Evolutionary conservation across 1,140 invertebrate genomes (phyloP), one percentile per base, ranked within the genome.

Genomic region (Stegodyphus mimosarum): DNA sequence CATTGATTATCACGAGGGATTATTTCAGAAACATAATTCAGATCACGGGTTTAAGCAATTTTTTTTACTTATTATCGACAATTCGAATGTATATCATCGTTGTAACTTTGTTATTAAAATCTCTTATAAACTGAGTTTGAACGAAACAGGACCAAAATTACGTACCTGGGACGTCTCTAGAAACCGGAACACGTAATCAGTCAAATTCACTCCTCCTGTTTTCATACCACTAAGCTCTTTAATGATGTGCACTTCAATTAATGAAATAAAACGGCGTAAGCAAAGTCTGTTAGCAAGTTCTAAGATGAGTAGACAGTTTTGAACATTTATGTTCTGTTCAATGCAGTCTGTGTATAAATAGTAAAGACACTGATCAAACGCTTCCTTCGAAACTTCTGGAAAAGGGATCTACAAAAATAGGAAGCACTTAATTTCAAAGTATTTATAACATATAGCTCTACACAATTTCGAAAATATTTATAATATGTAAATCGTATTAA

Each of bases 231-330:
- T 88, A 48, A 98, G 91, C 90, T 97, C 94, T 87, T 95, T 93
- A 83, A 97, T 95, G 11, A 98, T 94, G 86, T 94, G 92, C 83
- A 93, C 94, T 90, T 98, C 97, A 2, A 97, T 93, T 7, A 98
- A 90, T 89, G 94, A 94, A 10, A 98, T 93, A 60, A 98, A 91
- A 51, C 96, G 92, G 69, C 95, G 95, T 89, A 99, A 92, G 90
- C 97, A 98, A 66, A 98, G 92, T 64, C 97, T 92, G 90, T 99
- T 98, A n/a, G 96, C 96, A 86, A 98, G 91, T 91, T 97, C 97
- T 84, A 98, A 90, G 5, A 98, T 91, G 88, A 96, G 95, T 33
- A 98, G 90, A 90, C 96, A 96, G 88, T 96, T 93, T 0, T 91
- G 92, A 52, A 93, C 94, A 74, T 87, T 96, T 71, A 89, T 78